phyloP scores from a whole-genome alignment of 2,113 vertebrate genomes.

The Semicossyphus pulcher region DNA sequence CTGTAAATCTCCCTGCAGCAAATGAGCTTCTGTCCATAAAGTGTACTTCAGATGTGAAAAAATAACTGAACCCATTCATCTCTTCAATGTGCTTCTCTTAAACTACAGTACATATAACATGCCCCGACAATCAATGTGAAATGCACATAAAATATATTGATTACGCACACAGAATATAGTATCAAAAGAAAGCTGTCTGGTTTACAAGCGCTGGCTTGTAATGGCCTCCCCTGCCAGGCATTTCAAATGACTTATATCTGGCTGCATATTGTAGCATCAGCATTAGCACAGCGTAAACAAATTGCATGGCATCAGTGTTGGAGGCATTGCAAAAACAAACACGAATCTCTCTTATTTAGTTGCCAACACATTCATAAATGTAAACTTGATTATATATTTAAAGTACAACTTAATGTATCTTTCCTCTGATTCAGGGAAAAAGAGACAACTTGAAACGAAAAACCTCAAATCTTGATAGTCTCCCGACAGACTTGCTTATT shows the following conservation, averaged over 20 bases:
- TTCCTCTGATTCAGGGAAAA: background rate
- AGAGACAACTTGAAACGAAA: background rate
- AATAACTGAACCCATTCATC: conserved; percentile 16
- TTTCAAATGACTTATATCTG: conserved; percentile 33
- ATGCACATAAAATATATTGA: conserved; percentile 53
- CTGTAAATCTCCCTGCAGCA: no score
- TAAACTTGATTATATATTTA: conserved; percentile 5
- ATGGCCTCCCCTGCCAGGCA: background rate
- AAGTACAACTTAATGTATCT: background rate
- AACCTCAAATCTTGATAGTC: background rate
- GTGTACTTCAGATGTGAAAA: conserved; percentile 2
- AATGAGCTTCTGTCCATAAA: background rate
- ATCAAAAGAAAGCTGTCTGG: conserved; percentile 1
- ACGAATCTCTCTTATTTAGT: background rate
- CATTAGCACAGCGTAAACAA: background rate
- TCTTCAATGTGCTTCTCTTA: conserved; percentile 25
- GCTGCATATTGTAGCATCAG: conserved; percentile 13
- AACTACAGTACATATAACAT: conserved; percentile 36
- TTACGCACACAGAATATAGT: conserved; percentile 4
- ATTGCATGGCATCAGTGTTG: background rate
- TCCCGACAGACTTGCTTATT: conserved; percentile 2
- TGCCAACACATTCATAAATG: conserved; percentile 7
- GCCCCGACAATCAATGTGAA: conserved; percentile 55
- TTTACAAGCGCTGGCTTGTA: conserved; percentile 24
- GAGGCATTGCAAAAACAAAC: background rate